A percentile compares a stretch with the other conserved stretches of the same genome.
These are phyloP conservation scores for Gracilinanus agilis DNA, from an alignment of 2,113 vertebrate genomes.

Conservation along the genomic window DNA sequence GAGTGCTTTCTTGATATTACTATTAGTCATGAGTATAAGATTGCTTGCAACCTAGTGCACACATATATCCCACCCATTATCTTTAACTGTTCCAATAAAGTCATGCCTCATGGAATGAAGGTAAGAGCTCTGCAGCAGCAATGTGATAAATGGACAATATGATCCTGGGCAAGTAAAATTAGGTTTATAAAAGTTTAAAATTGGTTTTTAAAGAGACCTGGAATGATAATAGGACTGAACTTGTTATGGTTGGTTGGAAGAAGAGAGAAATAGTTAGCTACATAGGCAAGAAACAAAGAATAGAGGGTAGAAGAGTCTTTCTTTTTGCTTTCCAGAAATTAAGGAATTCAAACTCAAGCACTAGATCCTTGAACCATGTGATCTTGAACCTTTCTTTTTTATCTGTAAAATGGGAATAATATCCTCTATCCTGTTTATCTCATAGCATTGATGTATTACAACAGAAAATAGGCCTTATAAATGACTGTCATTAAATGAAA, in stretches of 20 bases:
- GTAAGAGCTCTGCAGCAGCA: neutral
- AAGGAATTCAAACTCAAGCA: neutral
- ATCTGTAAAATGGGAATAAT: neutral
- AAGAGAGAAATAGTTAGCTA: neutral
- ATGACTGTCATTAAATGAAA: neutral
- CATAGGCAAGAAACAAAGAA: neutral
- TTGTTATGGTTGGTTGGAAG: neutral
- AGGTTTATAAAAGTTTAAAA: neutral
- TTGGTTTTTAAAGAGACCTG: neutral
- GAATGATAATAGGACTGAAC: neutral
- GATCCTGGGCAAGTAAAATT: neutral
- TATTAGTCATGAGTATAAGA: neutral
- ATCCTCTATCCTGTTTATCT: neutral
- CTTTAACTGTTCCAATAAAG: neutral
- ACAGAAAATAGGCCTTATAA: neutral
- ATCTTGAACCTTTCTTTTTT: neutral
- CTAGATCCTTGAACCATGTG: neutral
- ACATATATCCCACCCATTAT: neutral
- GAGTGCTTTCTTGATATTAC: neutral
- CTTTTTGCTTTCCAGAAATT: neutral
- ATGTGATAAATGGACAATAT: neutral
- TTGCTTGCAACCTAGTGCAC: neutral
- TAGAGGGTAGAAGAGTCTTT: neutral
- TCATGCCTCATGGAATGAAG: neutral
- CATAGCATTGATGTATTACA: neutral